Percentiles rank a stretch among this genome's conserved stretches.
Conservation (phyloP, 2,113 vertebrate genomes). For the Okapia johnstoni region DNA sequence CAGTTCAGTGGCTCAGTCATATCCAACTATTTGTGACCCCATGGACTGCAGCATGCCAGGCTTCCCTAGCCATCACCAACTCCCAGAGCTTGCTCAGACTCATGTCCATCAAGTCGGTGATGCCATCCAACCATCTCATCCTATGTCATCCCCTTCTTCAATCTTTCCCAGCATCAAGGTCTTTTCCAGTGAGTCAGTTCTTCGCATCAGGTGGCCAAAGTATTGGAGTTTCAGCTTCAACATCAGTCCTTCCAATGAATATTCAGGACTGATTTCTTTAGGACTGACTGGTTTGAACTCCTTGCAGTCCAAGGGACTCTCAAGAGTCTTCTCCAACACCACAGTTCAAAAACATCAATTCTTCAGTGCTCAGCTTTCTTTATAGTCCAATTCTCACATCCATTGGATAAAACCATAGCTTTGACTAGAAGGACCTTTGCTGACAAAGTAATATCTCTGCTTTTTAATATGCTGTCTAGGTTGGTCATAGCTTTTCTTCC, state of each 20-base stretch:
- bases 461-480: background rate
- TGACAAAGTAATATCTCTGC: background rate
- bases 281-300: background rate
- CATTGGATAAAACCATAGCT: background rate
- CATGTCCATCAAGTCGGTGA: background rate
- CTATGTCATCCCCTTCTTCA: background rate
- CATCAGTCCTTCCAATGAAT: background rate
- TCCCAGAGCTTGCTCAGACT: background rate
- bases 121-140: background rate
- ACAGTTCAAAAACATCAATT: background rate
- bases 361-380: background rate
- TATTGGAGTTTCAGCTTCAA: background rate
- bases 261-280: background rate
- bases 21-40: background rate
- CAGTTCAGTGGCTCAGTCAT: background rate
- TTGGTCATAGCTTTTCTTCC: background rate
- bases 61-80: background rate
- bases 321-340: background rate
- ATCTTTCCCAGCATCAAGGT: background rate
- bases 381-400: background rate
- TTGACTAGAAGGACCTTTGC: background rate
- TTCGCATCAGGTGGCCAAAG: background rate
- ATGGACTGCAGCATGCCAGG: background rate
- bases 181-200: background rate
- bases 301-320: background rate